These are phyloP conservation scores for Belgica antarctica DNA, from an alignment of 2,888 invertebrate genomes.

Conservation along the genomic window DNA sequence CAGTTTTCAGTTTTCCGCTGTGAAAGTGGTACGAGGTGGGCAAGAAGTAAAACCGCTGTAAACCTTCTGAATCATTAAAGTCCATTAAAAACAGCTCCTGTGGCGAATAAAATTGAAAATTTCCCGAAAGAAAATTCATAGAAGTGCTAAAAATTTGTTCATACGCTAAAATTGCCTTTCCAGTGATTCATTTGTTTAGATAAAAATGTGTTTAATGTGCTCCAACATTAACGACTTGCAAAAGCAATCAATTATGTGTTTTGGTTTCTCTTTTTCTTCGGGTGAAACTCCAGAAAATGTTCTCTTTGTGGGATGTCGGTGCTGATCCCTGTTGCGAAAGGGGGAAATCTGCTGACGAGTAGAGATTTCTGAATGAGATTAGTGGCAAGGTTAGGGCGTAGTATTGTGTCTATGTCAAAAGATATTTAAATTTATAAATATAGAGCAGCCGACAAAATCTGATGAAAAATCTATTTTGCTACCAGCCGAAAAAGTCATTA, in stretches of 20 bases:
- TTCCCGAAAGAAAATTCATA: neutral
- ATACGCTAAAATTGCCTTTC: neutral
- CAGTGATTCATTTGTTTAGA: neutral
- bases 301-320: neutral
- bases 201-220: conserved; percentile 19
- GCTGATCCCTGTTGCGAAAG: neutral
- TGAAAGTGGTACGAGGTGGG: neutral
- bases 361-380: neutral
- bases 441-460: neutral
- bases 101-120: neutral
- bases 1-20: neutral
- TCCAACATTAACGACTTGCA: conserved; percentile 21
- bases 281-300: neutral
- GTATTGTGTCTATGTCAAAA: neutral
- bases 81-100: neutral
- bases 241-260: conserved; percentile 23
- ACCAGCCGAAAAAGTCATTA: conserved; percentile 26
- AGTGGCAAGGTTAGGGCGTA: no score
- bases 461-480: neutral
- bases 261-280: no score
- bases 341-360: neutral
- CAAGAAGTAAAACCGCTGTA: neutral
- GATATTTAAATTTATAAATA: conserved; percentile 9
- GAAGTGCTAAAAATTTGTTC: conserved; percentile 3
- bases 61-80: conserved; percentile 10